phyloP scores from a whole-genome alignment of 2,113 vertebrate genomes.

The Cathartes aura region DNA sequence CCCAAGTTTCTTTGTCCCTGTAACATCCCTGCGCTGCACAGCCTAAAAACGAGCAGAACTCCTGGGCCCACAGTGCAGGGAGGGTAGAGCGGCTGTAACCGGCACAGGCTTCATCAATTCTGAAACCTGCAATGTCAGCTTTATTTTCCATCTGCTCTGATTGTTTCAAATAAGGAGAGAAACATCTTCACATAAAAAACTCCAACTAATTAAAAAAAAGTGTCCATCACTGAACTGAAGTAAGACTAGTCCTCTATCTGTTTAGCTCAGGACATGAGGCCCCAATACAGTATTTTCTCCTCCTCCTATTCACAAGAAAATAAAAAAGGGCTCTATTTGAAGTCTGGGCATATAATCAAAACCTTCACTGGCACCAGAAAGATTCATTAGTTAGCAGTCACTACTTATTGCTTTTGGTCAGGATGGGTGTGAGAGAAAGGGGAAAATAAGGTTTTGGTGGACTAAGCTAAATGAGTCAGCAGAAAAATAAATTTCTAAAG shows the following conservation, averaged over 20 bases:
- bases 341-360: neutral
- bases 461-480: neutral
- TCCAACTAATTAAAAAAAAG: neutral
- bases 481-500: neutral
- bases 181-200: neutral
- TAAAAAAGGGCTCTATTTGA: neutral
- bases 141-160: neutral
- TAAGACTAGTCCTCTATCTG: neutral
- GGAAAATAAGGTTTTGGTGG: neutral
- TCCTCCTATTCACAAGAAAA: neutral
- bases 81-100: rapidly evolving
- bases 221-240: neutral
- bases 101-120: neutral
- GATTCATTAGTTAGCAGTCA: neutral
- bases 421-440: neutral
- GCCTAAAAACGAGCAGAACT: neutral
- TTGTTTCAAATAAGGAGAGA: neutral
- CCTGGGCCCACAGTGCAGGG: neutral
- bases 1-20: neutral
- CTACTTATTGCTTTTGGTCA: neutral
- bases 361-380: neutral
- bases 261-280: neutral
- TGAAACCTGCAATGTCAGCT: neutral
- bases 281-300: neutral
- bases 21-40: neutral